Conservation (phyloP, 2,888 invertebrate species). For the Archips xylosteana region DNA sequence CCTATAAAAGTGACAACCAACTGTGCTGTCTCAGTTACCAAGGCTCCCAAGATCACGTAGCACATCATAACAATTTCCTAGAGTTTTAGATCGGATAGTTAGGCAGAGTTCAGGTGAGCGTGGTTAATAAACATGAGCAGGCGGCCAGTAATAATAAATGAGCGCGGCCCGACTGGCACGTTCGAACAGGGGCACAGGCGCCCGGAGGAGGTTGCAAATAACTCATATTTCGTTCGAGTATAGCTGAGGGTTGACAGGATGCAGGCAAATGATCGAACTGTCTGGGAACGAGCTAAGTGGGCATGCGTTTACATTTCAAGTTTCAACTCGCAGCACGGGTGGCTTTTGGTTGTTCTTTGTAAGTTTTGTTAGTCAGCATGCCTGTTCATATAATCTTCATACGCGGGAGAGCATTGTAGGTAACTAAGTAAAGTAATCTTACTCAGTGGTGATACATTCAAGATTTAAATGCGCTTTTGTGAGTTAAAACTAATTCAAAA, state of each 20-base stretch:
- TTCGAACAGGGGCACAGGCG: conserved; percentile 36
- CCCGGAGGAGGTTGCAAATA: conserved; percentile 31
- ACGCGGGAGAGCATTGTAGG: too few relatives aligned
- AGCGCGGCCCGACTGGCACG: conserved; percentile 35
- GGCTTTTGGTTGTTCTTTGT: not conserved
- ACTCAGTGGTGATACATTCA: too few relatives aligned
- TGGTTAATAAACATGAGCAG: conserved; percentile 40
- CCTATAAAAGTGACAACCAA: not conserved
- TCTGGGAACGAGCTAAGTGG: not conserved
- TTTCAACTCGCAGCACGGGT: not conserved
- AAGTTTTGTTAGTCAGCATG: not conserved
- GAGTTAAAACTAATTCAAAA: too few relatives aligned
- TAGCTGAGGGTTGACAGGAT: not conserved
- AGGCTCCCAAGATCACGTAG: not conserved
- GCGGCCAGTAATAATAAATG: conserved; percentile 37
- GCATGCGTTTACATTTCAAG: not conserved
- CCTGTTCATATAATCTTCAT: too few relatives aligned
- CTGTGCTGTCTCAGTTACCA: not conserved
- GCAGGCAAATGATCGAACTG: conserved; percentile 10
- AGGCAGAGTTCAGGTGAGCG: conserved; percentile 32
- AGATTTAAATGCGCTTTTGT: too few relatives aligned
- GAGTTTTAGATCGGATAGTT: conserved; percentile 17
- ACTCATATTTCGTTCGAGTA: conserved; percentile 11
- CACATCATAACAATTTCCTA: conserved; percentile 7
- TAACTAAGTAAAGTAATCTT: too few relatives aligned